Evolutionary conservation across 1,140 invertebrate genomes (phyloP).

Genomic region (Cydia fagiglandana): DNA sequence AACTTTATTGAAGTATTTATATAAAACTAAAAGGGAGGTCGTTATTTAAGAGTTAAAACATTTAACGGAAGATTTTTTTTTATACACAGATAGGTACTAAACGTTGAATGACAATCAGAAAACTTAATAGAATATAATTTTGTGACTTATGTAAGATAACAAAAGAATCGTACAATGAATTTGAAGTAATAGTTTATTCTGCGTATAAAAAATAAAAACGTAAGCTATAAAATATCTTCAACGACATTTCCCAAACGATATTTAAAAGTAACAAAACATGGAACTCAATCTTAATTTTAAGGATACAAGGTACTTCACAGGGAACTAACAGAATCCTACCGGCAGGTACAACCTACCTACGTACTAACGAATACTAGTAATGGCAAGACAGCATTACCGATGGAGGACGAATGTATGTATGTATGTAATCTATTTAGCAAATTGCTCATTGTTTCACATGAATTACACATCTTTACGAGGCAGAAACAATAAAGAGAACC

Average conservation of each 20-base stretch:
- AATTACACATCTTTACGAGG: constrained; percentile 73
- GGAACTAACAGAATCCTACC: constrained; percentile 10
- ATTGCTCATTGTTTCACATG: constrained; percentile 76
- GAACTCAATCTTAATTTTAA: background rate
- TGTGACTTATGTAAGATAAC: background rate
- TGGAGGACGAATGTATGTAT: constrained; percentile 65
- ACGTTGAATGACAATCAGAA: constrained; percentile 45
- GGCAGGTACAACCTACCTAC: constrained; percentile 46
- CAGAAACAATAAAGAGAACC: constrained; percentile 74
- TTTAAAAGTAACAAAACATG: constrained; percentile 17
- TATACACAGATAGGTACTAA: constrained; percentile 43
- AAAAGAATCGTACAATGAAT: constrained; percentile 35
- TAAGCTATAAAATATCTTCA: constrained; percentile 42
- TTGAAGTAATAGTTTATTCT: background rate
- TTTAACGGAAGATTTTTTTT: constrained; percentile 40
- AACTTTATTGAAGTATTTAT: constrained; percentile 64
- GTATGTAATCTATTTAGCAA: constrained; percentile 73
- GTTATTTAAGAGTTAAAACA: constrained; percentile 51
- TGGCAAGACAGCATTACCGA: constrained; percentile 77
- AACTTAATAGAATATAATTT: constrained; percentile 47
- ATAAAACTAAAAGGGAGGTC: constrained; percentile 63
- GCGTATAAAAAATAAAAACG: constrained; percentile 37
- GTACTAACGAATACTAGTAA: constrained; percentile 69
- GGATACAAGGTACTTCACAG: constrained; percentile 6
- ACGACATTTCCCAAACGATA: constrained; percentile 8